A percentile compares a stretch with the other conserved stretches of the same genome.
Evolutionary conservation across 2,888 invertebrate genomes (phyloP).

Genomic region (Margaritifera margaritifera): DNA sequence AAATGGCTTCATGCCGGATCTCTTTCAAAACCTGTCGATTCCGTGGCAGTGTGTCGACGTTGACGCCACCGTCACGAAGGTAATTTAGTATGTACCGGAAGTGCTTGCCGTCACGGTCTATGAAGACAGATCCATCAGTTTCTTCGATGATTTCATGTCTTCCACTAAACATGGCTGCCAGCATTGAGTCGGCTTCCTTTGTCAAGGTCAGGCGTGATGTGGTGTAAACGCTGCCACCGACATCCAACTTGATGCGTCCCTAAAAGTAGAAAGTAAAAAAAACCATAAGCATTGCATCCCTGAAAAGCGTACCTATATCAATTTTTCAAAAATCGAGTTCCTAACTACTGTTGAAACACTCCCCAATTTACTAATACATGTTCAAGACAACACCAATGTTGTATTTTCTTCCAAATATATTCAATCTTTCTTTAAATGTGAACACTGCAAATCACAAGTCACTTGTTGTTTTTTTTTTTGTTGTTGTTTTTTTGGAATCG

Average conservation of each 20-base stretch:
- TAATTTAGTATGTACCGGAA: slow-evolving; percentile 70
- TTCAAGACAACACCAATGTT: too few relatives aligned
- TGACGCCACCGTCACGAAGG: slow-evolving; percentile 65
- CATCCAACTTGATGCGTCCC: slow-evolving; percentile 65
- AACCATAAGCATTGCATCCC: slow-evolving; percentile 4
- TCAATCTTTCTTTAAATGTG: too few relatives aligned
- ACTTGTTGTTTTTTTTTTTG: too few relatives aligned
- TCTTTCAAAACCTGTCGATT: slow-evolving; percentile 61
- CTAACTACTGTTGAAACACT: background rate
- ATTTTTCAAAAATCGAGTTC: background rate
- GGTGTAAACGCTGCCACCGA: slow-evolving; percentile 65
- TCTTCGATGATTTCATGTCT: slow-evolving; percentile 60
- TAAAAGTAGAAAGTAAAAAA: slow-evolving; percentile 36
- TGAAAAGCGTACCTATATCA: background rate
- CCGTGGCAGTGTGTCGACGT: slow-evolving; percentile 59
- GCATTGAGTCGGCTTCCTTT: slow-evolving; percentile 65
- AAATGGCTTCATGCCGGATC: slow-evolving; percentile 63
- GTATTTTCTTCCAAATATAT: too few relatives aligned
- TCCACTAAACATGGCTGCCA: slow-evolving; percentile 69
- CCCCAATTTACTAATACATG: background rate
- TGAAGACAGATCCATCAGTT: slow-evolving; percentile 63
- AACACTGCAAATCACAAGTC: too few relatives aligned
- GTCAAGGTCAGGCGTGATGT: slow-evolving; percentile 65
- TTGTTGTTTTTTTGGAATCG: too few relatives aligned
- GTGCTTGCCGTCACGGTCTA: slow-evolving; percentile 66